Base-by-base conservation (phyloP, 2,113 vertebrate genomes). In the Siniperca knerii region DNA sequence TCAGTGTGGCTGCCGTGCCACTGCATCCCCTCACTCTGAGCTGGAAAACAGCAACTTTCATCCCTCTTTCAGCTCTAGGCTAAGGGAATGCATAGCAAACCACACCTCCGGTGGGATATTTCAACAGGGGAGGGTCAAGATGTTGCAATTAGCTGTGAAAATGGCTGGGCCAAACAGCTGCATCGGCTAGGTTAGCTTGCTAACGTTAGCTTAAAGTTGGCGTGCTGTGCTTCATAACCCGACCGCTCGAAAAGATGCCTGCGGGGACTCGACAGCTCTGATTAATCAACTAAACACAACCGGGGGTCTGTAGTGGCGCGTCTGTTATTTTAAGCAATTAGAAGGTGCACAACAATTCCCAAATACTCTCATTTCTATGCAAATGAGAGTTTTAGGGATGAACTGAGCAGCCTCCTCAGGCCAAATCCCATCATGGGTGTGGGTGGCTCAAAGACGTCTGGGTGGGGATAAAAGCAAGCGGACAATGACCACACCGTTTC, bases 371-470 rank as follows among this genome's bases (percentile, higher is more conserved):
- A 44, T 64, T 18, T 68, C 16, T n/a, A 0, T 16, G 18, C 4
- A 75, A 69, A 67, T 37, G 15, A 8, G 70, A 79, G 61, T 89
- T 91, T 71, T 25, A 16, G n/a, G 54, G 87, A 57, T 87, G 77
- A 84, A 62, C 1, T 52, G 54, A 76, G 20, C 70, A 88, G 86
- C 37, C 79, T 90, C 72, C 74, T 70, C 50, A 60, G 70, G 58
- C 79, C 86, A 48, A 84, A 88, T 61, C 91, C 75, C 90, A 90
- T 92, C 93, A 69, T 91, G 94, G 94, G 94, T 94, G 92, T 94
- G 94, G 91, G 88, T 57, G 90, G 90, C 87, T 90, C 82, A 83
- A 29, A 88, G 87, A 87, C 87, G 89, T 72, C 86, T 90, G 89
- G 81, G 83, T 87, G 83, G 65, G 85, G 87, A 92, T 90, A 92